Base-by-base conservation (phyloP, 2,113 vertebrate genomes). In the Entomyzon cyanotis region DNA sequence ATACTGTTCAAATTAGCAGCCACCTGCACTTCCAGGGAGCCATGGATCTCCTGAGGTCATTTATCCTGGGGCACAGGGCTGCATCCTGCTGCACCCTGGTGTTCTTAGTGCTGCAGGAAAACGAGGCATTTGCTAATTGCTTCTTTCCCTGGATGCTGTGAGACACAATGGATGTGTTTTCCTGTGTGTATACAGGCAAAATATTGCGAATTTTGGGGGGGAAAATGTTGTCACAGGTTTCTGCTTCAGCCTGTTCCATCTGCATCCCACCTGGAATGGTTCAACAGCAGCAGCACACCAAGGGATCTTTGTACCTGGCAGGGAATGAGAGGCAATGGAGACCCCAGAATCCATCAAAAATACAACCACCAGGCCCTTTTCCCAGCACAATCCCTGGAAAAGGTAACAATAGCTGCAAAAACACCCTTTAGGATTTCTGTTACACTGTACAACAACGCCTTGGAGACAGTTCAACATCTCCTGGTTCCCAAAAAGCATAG, bases 1-100 rank as follows among this genome's bases (percentile, higher is more conserved):
- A 73, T 90, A 64, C 58, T 73, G 94, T 55, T 90, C 90, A 65
- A 88, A 94, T 94, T 80, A 92, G 90, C 88, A 83, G 80, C 92
- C 92, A 96, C 95, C 88, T 95, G 96, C 90, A 64, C 74, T 76
- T n/a, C 2, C 69, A 87, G 68, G 89, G 91, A 86, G 67, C 76
- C 93, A 21, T 16, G 4, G 67, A 73, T 23, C 69, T 71, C 82
- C 31, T 0, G 30, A 79, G 44, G 18, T 33, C n/a, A 19, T 81
- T 88, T 41, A 41, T 56, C 68, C 80, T 8, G 20, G 17, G 31
- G 53, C 76, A 23, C 0, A 11, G 24, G 63, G 59, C 60, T 56
- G 28, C 41, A 19, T n/a, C 88, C 76, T 31, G 2, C 23, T 58
- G 46, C 75, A 83, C 62, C 49, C 52, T 17, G 24, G 15, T 62